These are phyloP conservation scores for Gymnoscopelus microlampas DNA, from an alignment of 2,797 vertebrate species.

Conservation along the genomic window DNA sequence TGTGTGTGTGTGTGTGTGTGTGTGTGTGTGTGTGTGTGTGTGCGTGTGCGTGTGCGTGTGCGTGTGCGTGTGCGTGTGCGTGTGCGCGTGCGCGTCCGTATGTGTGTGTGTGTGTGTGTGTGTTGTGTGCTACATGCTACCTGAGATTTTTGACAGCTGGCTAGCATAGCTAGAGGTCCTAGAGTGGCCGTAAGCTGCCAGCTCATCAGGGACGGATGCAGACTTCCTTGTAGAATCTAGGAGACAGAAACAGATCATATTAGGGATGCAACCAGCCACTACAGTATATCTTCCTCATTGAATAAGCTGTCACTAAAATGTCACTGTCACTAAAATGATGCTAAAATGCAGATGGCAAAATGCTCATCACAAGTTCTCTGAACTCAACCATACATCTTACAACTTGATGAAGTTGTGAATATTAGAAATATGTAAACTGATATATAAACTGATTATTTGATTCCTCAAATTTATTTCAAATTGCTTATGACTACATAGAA, in stretches of 20 bases:
- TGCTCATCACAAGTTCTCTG: too few relatives aligned
- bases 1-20: too few relatives aligned
- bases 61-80: not conserved
- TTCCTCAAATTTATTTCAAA: too few relatives aligned
- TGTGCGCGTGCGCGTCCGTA: not conserved
- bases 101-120: slow-evolving; percentile 9
- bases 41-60: not conserved
- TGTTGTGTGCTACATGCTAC: slow-evolving; percentile 66
- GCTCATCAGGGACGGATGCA: slow-evolving; percentile 87
- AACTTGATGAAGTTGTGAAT: too few relatives aligned
- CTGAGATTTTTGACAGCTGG: slow-evolving; percentile 93
- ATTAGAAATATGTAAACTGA: too few relatives aligned
- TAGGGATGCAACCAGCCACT: not conserved
- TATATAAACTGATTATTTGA: too few relatives aligned
- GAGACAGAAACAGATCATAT: not conserved
- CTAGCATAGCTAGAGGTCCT: slow-evolving; percentile 93
- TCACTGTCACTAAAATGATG: too few relatives aligned
- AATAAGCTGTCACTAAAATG: too few relatives aligned
- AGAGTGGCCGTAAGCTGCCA: slow-evolving; percentile 87
- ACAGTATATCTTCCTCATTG: not conserved
- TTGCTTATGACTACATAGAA: too few relatives aligned
- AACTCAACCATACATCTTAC: too few relatives aligned
- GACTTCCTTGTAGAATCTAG: slow-evolving; percentile 84
- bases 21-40: too few relatives aligned
- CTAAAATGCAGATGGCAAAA: too few relatives aligned